These are phyloP conservation scores for Argentina silus DNA, from an alignment of 2,797 vertebrate genomes.

Conservation along the genomic window DNA sequence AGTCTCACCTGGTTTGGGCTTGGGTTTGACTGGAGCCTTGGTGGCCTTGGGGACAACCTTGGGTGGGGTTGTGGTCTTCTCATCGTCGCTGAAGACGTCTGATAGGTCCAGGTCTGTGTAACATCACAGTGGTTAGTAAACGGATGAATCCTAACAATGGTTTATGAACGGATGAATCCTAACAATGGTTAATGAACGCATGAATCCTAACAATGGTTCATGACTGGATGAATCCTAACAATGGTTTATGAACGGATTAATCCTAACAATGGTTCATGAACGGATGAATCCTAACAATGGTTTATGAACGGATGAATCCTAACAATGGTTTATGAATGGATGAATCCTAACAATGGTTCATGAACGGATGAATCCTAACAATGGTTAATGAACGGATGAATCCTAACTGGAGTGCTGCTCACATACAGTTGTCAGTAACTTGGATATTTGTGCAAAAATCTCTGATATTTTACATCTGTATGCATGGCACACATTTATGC, in stretches of 20 bases:
- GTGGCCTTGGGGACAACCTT: slow-evolving; percentile 69
- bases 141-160: background rate
- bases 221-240: no score
- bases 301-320: background rate
- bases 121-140: background rate
- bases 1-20: slow-evolving; percentile 69
- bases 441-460: no score
- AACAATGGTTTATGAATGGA: background rate
- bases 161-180: background rate
- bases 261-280: no score
- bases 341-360: background rate
- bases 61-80: slow-evolving; percentile 62
- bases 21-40: slow-evolving; percentile 73
- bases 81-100: slow-evolving; percentile 36
- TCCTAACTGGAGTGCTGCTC: no score
- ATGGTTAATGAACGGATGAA: no score
- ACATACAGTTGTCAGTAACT: no score
- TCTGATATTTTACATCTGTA: no score
- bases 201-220: no score
- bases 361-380: no score
- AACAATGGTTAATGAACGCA: no score
- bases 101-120: slow-evolving; percentile 46
- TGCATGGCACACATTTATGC: no score
- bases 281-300: background rate
- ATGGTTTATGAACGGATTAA: no score